phyloP scores from a whole-genome alignment of 1,140 invertebrate species.

The Trissolcus basalis region DNA sequence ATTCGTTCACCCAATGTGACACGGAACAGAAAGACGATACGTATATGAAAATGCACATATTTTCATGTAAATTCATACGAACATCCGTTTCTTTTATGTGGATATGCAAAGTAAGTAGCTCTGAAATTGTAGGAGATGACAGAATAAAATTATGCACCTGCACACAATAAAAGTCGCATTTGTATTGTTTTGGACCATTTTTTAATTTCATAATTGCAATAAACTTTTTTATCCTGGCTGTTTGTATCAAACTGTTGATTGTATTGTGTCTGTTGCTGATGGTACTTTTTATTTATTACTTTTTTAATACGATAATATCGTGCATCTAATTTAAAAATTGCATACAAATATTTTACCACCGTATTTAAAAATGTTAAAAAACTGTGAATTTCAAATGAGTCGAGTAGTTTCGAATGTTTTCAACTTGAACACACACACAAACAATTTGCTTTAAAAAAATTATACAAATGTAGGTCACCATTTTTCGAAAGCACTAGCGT shows the following conservation, averaged over 20 bases:
- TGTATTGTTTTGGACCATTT: background rate
- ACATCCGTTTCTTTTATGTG: conserved; percentile 7
- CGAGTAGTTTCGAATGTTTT: too few relatives aligned
- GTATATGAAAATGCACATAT: conserved; percentile 2
- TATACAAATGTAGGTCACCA: conserved; percentile 9
- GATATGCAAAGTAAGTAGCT: conserved; percentile 16
- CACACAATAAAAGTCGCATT: conserved; percentile 6
- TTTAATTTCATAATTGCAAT: background rate
- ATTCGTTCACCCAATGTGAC: background rate
- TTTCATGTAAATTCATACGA: conserved; percentile 18
- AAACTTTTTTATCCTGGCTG: background rate
- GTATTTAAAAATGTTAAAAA: too few relatives aligned
- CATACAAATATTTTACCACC: too few relatives aligned
- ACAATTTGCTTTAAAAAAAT: too few relatives aligned
- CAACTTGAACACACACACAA: too few relatives aligned
- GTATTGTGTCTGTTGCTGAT: background rate
- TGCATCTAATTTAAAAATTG: background rate
- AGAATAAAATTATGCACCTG: conserved; percentile 5
- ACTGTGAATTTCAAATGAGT: too few relatives aligned
- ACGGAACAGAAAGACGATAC: conserved; percentile 5
- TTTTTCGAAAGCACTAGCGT: conserved; percentile 24
- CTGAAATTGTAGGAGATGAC: background rate
- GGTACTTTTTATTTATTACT: background rate
- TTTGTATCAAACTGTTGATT: background rate
- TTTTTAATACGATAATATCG: too few relatives aligned